phyloP scores from a whole-genome alignment of 2,888 invertebrate species.

The Mantis religiosa region DNA sequence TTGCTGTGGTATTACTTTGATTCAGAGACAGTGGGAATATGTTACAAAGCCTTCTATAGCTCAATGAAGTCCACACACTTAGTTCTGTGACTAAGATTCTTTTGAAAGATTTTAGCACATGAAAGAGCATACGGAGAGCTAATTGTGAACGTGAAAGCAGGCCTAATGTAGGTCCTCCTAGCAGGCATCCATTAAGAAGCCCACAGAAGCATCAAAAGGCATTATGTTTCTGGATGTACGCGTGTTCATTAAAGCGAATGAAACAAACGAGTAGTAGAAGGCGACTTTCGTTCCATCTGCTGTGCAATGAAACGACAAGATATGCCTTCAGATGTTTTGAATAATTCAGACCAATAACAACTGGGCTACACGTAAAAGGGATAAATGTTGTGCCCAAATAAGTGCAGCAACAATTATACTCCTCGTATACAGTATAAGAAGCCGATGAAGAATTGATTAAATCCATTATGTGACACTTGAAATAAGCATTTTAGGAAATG shows the following conservation, averaged over 20 bases:
- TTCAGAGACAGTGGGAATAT: neutral
- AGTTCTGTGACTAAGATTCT: neutral
- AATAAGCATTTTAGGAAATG: no score
- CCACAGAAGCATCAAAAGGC: neutral
- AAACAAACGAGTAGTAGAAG: neutral
- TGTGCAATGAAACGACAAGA: neutral
- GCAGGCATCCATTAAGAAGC: neutral
- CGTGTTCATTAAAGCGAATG: neutral
- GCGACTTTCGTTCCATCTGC: neutral
- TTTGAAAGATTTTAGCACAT: neutral
- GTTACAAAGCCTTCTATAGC: neutral
- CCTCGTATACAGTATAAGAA: no score
- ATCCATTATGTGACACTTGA: no score
- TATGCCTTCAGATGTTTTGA: neutral
- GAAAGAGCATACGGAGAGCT: neutral
- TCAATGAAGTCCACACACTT: neutral
- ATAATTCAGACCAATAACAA: neutral
- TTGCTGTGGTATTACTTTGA: neutral
- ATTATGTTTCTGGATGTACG: neutral
- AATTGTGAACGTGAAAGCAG: neutral
- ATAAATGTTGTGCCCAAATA: neutral
- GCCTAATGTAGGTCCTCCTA: neutral
- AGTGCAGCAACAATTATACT: no score
- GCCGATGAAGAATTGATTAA: no score
- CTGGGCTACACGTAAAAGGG: neutral